A percentile compares a stretch with the other conserved stretches of the same genome.
Evolutionary conservation across 2,113 vertebrate species (phyloP).

Genomic region (Psophia crepitans): DNA sequence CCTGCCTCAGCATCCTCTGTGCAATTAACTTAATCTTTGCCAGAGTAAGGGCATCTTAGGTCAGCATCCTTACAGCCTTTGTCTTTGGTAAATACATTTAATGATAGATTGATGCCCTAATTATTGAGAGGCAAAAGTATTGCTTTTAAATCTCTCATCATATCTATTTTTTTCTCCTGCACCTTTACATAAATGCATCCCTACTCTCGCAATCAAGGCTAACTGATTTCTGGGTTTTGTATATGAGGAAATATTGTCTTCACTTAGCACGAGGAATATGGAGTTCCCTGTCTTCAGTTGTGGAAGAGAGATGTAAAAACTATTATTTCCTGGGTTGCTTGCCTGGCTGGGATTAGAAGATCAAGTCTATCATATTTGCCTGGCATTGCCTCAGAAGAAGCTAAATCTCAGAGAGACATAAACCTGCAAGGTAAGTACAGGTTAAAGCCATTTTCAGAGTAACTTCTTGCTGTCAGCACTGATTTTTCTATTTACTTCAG

Average conservation of each 20-base stretch:
- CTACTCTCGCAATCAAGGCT: neutral
- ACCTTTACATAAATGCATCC: neutral
- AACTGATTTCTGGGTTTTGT: neutral
- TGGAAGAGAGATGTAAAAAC: neutral
- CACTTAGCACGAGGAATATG: neutral
- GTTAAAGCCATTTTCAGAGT: conserved; percentile 28
- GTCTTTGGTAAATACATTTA: neutral
- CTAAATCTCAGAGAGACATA: neutral
- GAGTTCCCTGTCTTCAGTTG: neutral
- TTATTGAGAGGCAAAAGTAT: neutral
- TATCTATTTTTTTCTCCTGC: neutral
- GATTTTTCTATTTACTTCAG: neutral
- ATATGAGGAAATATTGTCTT: neutral
- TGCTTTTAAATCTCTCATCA: neutral
- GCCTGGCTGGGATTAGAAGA: neutral
- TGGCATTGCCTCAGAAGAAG: neutral
- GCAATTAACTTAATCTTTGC: neutral
- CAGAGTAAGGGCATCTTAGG: neutral
- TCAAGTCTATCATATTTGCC: neutral
- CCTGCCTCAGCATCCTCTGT: neutral
- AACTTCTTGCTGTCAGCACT: neutral
- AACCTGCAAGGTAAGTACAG: neutral
- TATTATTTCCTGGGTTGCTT: neutral
- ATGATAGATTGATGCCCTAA: neutral
- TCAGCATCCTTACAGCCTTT: neutral